Percentiles rank a stretch among this genome's conserved stretches.
Evolutionary conservation across 2,888 invertebrate species (phyloP).

Genomic region (Slavum lentiscoides): DNA sequence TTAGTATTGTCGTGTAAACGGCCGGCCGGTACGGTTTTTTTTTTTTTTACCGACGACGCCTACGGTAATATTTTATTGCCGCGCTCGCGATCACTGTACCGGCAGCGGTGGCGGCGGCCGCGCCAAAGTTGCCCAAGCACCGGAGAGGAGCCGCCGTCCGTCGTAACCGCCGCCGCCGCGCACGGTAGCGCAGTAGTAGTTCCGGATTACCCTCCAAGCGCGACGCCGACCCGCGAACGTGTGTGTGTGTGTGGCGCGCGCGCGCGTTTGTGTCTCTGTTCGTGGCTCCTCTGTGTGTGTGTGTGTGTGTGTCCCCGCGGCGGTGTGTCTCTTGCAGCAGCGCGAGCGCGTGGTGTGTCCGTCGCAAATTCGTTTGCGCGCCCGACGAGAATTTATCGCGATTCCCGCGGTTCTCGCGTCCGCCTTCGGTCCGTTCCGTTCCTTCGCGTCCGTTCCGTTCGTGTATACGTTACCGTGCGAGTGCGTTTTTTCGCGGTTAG

Average conservation of each 20-base stretch:
- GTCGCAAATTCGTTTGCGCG: too few species aligned
- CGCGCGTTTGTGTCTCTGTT: background rate
- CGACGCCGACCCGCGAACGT: slow-evolving; percentile 32
- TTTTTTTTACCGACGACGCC: background rate
- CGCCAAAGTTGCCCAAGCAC: slow-evolving; percentile 50
- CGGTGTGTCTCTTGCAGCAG: too few species aligned
- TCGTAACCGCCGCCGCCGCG: slow-evolving; percentile 14
- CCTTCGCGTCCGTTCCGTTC: background rate
- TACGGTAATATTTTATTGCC: slow-evolving; percentile 49
- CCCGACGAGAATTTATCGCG: background rate
- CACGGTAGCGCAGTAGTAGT: slow-evolving; percentile 44
- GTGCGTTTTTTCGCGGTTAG: background rate
- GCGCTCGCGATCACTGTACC: slow-evolving; percentile 40
- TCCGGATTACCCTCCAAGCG: slow-evolving; percentile 52
- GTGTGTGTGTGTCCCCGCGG: too few species aligned
- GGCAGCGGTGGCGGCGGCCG: slow-evolving; percentile 23
- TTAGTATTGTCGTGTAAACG: too few species aligned
- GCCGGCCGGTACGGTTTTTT: too few species aligned
- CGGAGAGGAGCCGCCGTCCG: slow-evolving; percentile 6
- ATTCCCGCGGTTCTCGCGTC: background rate
- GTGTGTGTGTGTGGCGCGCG: background rate
- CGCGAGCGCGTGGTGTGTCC: too few species aligned
- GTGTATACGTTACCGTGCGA: too few species aligned
- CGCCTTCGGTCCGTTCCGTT: too few species aligned
- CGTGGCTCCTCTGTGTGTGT: too few species aligned